Percentiles rank a stretch among this genome's conserved stretches.
phyloP scores from a whole-genome alignment of 2,797 vertebrate genomes.

The Galagoides demidoff region DNA sequence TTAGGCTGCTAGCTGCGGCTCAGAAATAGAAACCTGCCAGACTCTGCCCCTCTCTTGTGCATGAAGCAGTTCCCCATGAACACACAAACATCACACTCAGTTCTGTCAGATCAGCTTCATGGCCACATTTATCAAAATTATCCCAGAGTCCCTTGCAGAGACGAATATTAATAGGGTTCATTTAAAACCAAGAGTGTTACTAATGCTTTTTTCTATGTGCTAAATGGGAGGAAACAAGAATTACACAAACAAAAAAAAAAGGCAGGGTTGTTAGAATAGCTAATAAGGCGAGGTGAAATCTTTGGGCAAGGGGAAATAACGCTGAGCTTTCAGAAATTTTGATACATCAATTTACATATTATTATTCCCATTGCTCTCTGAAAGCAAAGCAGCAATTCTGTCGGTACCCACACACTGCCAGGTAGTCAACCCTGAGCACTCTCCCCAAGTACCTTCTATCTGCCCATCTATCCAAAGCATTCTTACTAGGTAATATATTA shows the following conservation, averaged over 20 bases:
- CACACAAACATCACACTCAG: conserved; percentile 77
- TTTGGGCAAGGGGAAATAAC: conserved; percentile 68
- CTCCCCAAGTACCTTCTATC: not conserved
- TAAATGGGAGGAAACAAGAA: conserved; percentile 89
- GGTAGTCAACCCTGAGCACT: conserved; percentile 52
- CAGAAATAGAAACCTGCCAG: conserved; percentile 59
- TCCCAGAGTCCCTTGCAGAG: conserved; percentile 87
- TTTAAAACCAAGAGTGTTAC: conserved; percentile 88
- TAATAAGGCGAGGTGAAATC: conserved; percentile 81
- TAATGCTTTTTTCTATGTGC: conserved; percentile 86
- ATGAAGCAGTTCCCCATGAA: conserved; percentile 80
- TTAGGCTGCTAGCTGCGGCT: not conserved
- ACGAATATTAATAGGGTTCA: conserved; percentile 89
- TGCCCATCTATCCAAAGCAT: conserved; percentile 12
- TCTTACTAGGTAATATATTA: conserved; percentile 3
- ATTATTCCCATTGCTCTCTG: conserved; percentile 49
- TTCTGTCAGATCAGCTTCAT: conserved; percentile 87
- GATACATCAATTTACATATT: not conserved
- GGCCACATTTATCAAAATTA: conserved; percentile 91
- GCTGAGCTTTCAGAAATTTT: conserved; percentile 75
- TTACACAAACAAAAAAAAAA: conserved; percentile 84
- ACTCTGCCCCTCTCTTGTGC: conserved; percentile 59
- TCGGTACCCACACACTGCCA: not conserved
- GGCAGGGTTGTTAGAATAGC: conserved; percentile 81
- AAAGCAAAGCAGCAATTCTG: conserved; percentile 50